Evolutionary conservation across 1,140 invertebrate genomes (phyloP), one percentile per base, ranked within the genome.

Genomic region (Zaprionus inermis): DNA sequence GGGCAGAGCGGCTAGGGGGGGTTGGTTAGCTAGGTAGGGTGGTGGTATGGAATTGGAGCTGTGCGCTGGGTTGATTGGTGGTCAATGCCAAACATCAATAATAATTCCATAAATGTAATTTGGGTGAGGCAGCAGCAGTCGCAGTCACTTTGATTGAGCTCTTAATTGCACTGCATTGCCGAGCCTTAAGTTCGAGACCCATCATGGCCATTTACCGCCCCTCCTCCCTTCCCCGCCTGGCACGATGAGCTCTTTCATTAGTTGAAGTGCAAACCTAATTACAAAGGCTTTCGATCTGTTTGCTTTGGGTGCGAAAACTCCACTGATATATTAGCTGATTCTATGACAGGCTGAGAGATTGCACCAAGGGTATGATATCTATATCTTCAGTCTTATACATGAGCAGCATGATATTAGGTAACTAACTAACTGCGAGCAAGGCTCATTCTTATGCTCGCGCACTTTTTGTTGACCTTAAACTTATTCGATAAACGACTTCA

Each of bases 31-130:
- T 28, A 58, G 32, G 20, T 30, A 44, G 58, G n/a, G 59, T 18
- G 38, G 16, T 28, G 51, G 34, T 63, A 52, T 57, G 73, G 60
- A 49, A 60, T 57, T 72, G 64, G 69, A 65, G 56, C 49, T 64
- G 24, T 5, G 22, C 30, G 18, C 54, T 76, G 81, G 70, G 63
- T 64, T 54, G 72, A 72, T 76, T 78, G 79, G 83, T 86, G 83
- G 77, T 77, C 82, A 88, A 72, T 83, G 77, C 80, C 79, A 80
- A 89, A 88, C 84, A 89, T 88, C 84, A 89, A 90, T 89, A 89
- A 89, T 89, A 89, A 89, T 89, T 89, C 72, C 84, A 89, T 89
- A 89, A 89, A 89, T 89, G 77, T 89, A 89, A 89, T 89, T 81
- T 81, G 81, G 76, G 68, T 54, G 80, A 89, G 59, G 70, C 81